These are phyloP conservation scores for Celastrina argiolus DNA, from an alignment of 2,888 invertebrate species.

Conservation along the genomic window DNA sequence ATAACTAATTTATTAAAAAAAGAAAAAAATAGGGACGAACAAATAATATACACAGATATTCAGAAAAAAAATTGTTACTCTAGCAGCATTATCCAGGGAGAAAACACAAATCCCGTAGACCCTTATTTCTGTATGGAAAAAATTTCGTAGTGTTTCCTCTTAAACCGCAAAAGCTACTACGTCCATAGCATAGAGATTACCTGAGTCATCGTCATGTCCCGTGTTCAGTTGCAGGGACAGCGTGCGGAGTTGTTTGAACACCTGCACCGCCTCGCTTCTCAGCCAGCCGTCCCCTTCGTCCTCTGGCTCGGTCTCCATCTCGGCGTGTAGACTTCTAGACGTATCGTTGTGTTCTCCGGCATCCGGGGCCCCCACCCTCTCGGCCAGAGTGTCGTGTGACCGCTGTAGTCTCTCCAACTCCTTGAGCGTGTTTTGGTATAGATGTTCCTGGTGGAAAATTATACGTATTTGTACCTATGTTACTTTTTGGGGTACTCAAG, in stretches of 20 bases:
- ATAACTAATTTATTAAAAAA: too few species aligned
- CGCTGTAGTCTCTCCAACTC: constrained; percentile 85
- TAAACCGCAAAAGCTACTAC: too few species aligned
- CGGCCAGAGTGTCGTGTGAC: constrained; percentile 84
- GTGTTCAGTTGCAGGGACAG: constrained; percentile 86
- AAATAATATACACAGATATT: too few species aligned
- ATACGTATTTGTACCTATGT: too few species aligned
- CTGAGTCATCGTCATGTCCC: constrained; percentile 86
- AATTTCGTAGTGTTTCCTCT: too few species aligned
- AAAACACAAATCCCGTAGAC: too few species aligned
- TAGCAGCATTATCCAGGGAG: too few species aligned
- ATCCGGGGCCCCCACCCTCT: constrained; percentile 81
- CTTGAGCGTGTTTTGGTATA: constrained; percentile 75
- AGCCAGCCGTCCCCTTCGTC: constrained; percentile 78
- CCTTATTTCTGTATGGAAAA: too few species aligned
- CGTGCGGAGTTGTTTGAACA: constrained; percentile 84
- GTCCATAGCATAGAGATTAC: constrained; percentile 52
- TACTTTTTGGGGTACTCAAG: too few species aligned
- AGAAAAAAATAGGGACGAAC: too few species aligned
- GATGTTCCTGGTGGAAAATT: constrained; percentile 64
- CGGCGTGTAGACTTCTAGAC: constrained; percentile 88
- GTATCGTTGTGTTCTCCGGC: constrained; percentile 61
- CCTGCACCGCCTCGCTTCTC: constrained; percentile 81
- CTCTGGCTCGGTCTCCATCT: constrained; percentile 89
- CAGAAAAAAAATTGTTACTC: too few species aligned